phyloP scores from a whole-genome alignment of 2,113 vertebrate species.

The Hucho hucho region DNA sequence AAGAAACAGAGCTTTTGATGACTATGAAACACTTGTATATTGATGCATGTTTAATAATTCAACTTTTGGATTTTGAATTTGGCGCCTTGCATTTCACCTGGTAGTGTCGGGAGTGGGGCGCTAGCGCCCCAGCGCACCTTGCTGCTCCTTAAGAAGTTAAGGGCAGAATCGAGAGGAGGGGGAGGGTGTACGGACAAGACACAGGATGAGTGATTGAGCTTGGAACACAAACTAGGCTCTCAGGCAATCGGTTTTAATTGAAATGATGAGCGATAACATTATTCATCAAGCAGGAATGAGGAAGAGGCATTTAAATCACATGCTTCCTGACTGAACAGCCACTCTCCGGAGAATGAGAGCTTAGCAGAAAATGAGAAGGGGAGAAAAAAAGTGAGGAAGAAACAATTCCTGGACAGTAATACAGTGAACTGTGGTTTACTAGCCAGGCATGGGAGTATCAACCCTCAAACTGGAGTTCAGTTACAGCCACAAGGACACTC shows the following conservation, averaged over 20 bases:
- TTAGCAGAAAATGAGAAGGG: constrained; percentile 9
- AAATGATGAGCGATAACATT: constrained; percentile 89
- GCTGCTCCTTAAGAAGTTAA: too few species aligned
- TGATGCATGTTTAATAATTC: too few species aligned
- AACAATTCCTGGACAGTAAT: background rate
- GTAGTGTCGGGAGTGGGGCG: too few species aligned
- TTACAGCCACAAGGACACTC: background rate
- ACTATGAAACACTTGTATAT: too few species aligned
- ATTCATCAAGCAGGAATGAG: constrained; percentile 79
- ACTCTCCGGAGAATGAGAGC: constrained; percentile 27
- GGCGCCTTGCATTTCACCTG: too few species aligned
- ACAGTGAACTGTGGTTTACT: too few species aligned
- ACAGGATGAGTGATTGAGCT: constrained; percentile 43
- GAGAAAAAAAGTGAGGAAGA: background rate
- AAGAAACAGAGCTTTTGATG: too few species aligned
- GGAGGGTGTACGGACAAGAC: background rate
- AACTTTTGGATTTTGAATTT: too few species aligned
- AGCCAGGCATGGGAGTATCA: too few species aligned
- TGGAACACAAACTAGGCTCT: constrained; percentile 73
- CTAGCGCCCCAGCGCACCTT: too few species aligned
- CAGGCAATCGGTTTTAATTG: constrained; percentile 86
- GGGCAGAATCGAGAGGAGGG: constrained; percentile 19
- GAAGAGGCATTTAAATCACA: constrained; percentile 86
- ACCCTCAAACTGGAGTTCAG: background rate
- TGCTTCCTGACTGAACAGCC: constrained; percentile 83